phyloP scores from a whole-genome alignment of 2,888 invertebrate species.

The Chrysina gloriosa region DNA sequence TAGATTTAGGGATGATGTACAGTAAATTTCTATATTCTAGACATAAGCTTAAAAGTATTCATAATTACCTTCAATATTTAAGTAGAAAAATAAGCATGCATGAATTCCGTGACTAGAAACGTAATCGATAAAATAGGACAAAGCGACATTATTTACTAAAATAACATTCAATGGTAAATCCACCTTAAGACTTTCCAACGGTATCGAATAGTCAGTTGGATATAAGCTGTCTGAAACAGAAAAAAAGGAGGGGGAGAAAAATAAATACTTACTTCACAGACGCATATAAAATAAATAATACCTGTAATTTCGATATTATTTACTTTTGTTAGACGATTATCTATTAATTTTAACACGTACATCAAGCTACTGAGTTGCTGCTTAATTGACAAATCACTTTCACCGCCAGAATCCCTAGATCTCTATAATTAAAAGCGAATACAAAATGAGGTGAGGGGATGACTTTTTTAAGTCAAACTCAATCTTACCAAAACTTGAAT shows the following conservation, averaged over 20 bases:
- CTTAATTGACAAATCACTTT: constrained; percentile 84
- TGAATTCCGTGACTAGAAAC: constrained; percentile 78
- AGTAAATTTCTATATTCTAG: too few relatives aligned
- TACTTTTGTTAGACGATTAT: constrained; percentile 65
- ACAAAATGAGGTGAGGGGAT: too few relatives aligned
- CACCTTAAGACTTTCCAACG: constrained; percentile 59
- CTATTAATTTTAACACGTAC: constrained; percentile 83
- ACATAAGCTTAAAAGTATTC: not conserved
- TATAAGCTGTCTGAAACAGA: constrained; percentile 32
- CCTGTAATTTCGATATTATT: constrained; percentile 55
- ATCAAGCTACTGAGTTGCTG: constrained; percentile 87
- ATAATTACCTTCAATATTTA: constrained; percentile 76
- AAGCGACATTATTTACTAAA: constrained; percentile 80
- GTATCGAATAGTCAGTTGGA: constrained; percentile 51
- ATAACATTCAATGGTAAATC: constrained; percentile 78
- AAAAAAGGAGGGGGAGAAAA: not conserved
- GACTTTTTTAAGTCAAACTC: too few relatives aligned
- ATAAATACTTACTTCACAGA: not conserved
- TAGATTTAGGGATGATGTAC: not conserved
- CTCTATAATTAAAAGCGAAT: too few relatives aligned
- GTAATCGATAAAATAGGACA: constrained; percentile 83
- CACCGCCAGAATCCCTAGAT: constrained; percentile 87
- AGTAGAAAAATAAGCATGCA: constrained; percentile 80
- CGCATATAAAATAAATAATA: constrained; percentile 13
- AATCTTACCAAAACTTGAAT: constrained; percentile 76